A percentile compares a stretch with the other conserved stretches of the same genome.
phyloP scores from a whole-genome alignment of 2,888 invertebrate species.

The Mycogona germanica region DNA sequence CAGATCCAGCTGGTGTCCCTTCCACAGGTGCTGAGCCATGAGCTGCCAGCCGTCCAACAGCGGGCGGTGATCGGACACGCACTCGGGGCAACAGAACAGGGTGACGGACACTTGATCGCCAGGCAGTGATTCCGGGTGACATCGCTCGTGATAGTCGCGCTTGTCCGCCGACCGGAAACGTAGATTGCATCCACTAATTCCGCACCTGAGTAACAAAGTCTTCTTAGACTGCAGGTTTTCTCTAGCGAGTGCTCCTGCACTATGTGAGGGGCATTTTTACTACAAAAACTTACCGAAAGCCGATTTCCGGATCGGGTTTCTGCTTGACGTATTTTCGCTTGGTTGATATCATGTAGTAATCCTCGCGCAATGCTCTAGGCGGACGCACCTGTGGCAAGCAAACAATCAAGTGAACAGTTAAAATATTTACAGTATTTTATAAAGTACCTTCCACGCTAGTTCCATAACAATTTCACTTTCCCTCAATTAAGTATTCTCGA shows the following conservation, averaged over 20 bases:
- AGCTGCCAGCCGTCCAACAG: slow-evolving; percentile 47
- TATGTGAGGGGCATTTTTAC: neutral
- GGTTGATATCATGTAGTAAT: slow-evolving; percentile 20
- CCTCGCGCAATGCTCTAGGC: slow-evolving; percentile 22
- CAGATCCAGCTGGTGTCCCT: slow-evolving; percentile 43
- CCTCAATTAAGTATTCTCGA: no score
- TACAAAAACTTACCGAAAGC: slow-evolving; percentile 5
- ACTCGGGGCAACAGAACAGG: slow-evolving; percentile 29
- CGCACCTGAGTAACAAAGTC: slow-evolving; percentile 13
- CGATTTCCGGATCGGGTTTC: slow-evolving; percentile 18
- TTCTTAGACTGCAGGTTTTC: neutral
- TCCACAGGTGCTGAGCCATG: slow-evolving; percentile 56
- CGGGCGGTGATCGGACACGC: slow-evolving; percentile 25
- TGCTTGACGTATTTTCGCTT: slow-evolving; percentile 19
- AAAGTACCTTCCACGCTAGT: no score
- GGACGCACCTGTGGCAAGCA: slow-evolving; percentile 16
- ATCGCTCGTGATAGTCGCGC: slow-evolving; percentile 28
- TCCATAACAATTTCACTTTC: no score
- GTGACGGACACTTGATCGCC: slow-evolving; percentile 14
- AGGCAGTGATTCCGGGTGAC: slow-evolving; percentile 24
- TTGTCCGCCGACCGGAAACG: slow-evolving; percentile 27
- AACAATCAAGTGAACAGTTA: neutral
- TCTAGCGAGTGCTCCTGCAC: neutral
- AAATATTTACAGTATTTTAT: neutral
- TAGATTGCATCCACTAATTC: slow-evolving; percentile 6